These are phyloP conservation scores for Australoheros facetus DNA, from an alignment of 2,797 vertebrate genomes.

Conservation along the genomic window DNA sequence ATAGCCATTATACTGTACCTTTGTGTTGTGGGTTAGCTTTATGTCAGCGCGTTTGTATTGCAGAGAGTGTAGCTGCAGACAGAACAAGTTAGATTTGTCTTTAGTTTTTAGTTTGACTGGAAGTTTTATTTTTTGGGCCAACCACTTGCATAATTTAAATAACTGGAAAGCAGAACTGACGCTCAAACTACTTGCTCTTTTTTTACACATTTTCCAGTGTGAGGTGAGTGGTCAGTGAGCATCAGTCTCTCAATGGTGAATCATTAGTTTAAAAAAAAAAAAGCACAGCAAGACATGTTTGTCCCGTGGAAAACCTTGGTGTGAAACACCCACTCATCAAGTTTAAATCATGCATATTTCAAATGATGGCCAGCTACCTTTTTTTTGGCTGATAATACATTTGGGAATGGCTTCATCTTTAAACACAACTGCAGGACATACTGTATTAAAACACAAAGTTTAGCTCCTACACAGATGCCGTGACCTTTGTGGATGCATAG, in stretches of 20 bases:
- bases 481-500: not conserved
- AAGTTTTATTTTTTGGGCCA: not conserved
- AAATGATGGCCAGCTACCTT: not conserved
- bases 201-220: not conserved
- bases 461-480: not conserved
- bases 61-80: not conserved
- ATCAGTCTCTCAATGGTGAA: not conserved
- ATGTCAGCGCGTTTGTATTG: not conserved
- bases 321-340: not conserved
- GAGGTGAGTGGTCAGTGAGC: not conserved
- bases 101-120: not conserved
- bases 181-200: not conserved
- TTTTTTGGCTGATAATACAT: not conserved
- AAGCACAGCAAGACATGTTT: not conserved
- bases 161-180: constrained; percentile 2
- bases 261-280: not conserved
- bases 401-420: not conserved
- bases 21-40: not conserved
- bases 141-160: not conserved
- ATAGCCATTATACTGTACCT: not conserved
- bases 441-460: not conserved
- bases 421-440: not conserved
- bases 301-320: not conserved
- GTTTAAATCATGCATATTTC: not conserved
- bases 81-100: not conserved